Percentiles rank a stretch among this genome's conserved stretches.
Conservation (phyloP, 2,113 vertebrate genomes). For the Plotosus lineatus region DNA sequence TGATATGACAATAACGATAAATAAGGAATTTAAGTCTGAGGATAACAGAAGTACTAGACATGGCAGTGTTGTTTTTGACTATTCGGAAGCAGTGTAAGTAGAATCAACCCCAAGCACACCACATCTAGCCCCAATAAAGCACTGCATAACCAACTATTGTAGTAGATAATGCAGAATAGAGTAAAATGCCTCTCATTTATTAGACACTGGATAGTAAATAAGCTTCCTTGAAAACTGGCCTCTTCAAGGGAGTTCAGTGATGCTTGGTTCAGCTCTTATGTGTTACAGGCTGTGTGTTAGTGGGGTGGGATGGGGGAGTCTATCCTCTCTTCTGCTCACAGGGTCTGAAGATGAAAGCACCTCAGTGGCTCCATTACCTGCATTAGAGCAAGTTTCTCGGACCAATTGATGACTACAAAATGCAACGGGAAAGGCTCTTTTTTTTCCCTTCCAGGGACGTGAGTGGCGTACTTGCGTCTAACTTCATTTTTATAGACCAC, state of each 20-base stretch:
- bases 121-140: not conserved
- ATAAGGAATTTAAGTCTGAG: not conserved
- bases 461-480: slow-evolving; percentile 91
- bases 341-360: slow-evolving; percentile 90
- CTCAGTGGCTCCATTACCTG: slow-evolving; percentile 91
- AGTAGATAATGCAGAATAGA: slow-evolving; percentile 37
- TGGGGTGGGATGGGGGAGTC: slow-evolving; percentile 66
- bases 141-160: slow-evolving; percentile 23
- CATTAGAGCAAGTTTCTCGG: slow-evolving; percentile 87
- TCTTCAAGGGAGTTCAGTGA: slow-evolving; percentile 65
- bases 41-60: not conserved
- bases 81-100: not conserved
- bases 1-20: not conserved
- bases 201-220: slow-evolving; percentile 22
- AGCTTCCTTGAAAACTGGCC: slow-evolving; percentile 39
- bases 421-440: slow-evolving; percentile 87
- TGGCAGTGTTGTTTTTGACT: not conserved
- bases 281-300: slow-evolving; percentile 71
- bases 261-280: slow-evolving; percentile 71
- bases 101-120: not conserved
- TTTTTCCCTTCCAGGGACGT: slow-evolving; percentile 80
- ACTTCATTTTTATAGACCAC: slow-evolving; percentile 87
- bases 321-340: slow-evolving; percentile 74
- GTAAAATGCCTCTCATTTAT: slow-evolving; percentile 44
- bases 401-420: slow-evolving; percentile 85